phyloP scores from a whole-genome alignment of 2,113 vertebrate genomes.

The Empidonax traillii region DNA sequence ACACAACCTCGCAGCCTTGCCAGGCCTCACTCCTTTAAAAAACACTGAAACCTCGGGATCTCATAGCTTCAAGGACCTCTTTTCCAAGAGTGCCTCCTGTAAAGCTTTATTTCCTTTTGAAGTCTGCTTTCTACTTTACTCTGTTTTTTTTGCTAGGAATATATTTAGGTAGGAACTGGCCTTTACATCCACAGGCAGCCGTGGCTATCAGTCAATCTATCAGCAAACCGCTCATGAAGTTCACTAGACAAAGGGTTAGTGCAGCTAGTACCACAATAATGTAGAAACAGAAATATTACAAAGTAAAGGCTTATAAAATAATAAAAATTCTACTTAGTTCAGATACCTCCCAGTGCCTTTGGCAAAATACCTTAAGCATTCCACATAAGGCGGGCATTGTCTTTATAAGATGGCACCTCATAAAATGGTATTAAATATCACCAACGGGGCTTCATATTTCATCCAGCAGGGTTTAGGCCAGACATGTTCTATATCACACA shows the following conservation, averaged over 20 bases:
- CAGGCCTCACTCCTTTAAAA: constrained; percentile 34
- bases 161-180: constrained; percentile 60
- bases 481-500: constrained; percentile 88
- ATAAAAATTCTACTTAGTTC: constrained; percentile 91
- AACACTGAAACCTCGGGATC: constrained; percentile 48
- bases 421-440: constrained; percentile 97
- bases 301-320: constrained; percentile 93
- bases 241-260: constrained; percentile 77
- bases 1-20: constrained; percentile 40
- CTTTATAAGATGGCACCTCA: constrained; percentile 89
- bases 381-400: constrained; percentile 83
- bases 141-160: constrained; percentile 38
- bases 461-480: constrained; percentile 87
- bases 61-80: constrained; percentile 44
- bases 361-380: constrained; percentile 86
- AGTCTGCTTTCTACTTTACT: constrained; percentile 41
- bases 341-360: constrained; percentile 84
- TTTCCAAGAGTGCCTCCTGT: constrained; percentile 43
- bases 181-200: constrained; percentile 63
- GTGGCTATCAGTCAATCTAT: constrained; percentile 75
- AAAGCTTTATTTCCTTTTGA: constrained; percentile 66
- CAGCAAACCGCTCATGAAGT: constrained; percentile 68
- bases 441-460: constrained; percentile 88
- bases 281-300: constrained; percentile 88
- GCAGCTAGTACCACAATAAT: constrained; percentile 79